Evolutionary conservation across 2,888 invertebrate genomes (phyloP).

Genomic region (Anodontia alba): DNA sequence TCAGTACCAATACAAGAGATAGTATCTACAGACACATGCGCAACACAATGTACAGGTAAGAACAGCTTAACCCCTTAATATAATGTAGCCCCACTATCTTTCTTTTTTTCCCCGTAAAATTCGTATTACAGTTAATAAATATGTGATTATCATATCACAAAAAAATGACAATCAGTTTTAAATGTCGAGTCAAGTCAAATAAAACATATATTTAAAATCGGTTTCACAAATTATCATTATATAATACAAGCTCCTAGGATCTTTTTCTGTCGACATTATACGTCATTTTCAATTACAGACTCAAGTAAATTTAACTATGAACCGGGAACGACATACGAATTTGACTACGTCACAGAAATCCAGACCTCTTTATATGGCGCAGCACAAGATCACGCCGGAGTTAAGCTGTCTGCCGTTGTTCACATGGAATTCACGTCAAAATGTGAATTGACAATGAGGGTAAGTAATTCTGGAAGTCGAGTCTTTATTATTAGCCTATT

Average conservation of each 20-base stretch:
- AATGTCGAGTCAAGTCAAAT: too few relatives aligned
- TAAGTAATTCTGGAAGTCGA: constrained; percentile 65
- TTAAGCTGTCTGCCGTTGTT: constrained; percentile 84
- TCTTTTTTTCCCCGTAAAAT: too few relatives aligned
- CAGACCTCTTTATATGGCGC: constrained; percentile 90
- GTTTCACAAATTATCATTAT: too few relatives aligned
- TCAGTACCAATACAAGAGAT: constrained; percentile 67
- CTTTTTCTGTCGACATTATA: too few relatives aligned
- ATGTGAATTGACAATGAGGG: constrained; percentile 86
- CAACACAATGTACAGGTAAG: constrained; percentile 69
- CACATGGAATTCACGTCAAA: constrained; percentile 84
- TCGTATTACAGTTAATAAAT: too few relatives aligned
- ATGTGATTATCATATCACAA: too few relatives aligned
- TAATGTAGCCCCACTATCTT: too few relatives aligned
- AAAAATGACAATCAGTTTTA: too few relatives aligned
- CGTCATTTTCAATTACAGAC: constrained; percentile 58
- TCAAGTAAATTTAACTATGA: constrained; percentile 85
- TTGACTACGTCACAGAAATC: constrained; percentile 90
- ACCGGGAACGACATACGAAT: constrained; percentile 91
- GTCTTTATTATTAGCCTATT: too few relatives aligned
- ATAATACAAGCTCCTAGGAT: too few relatives aligned
- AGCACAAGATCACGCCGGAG: constrained; percentile 85
- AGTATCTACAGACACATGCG: constrained; percentile 61
- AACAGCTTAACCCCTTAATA: too few relatives aligned
- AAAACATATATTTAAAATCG: too few relatives aligned